Evolutionary conservation across 2,113 vertebrate species (phyloP), one percentile per base, ranked within the genome.

Genomic region (Hippocampus barbouri): DNA sequence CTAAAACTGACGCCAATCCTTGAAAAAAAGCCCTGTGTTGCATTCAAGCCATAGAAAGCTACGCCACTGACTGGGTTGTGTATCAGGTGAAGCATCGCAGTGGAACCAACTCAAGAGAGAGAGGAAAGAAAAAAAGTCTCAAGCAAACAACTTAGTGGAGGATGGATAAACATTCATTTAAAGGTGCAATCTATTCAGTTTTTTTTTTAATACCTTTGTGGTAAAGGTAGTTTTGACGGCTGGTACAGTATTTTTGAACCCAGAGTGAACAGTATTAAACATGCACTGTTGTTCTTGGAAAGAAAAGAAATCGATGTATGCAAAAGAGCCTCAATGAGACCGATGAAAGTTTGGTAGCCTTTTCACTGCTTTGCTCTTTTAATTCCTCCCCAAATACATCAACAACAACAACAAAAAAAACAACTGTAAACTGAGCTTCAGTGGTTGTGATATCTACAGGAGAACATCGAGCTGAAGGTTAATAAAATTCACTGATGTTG

Each of bases 401-500:
- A 20, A 43, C 11, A 11, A 43, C 8, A 43, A 43, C 2, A 11
- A 43, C 10, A 43, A 82, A 83, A 79, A 90, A 77, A 84, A 62
- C 79, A 89, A 88, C 76, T 90, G 85, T 91, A 86, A 84, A 74
- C 80, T 83, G 86, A 87, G 81, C 86, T 77, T 41, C 71, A 74
- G 79, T 87, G 83, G 77, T 83, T 89, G 81, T 91, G 84, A 80
- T 87, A 76, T 71, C 63, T 73, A 77, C 74, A 83, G 79, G 83
- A 89, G 77, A 88, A 85, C 66, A 75, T 83, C 83, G 85, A 90
- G 82, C 83, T 90, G 84, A 89, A 88, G 87, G 89, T 82, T 84
- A 93, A 92, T 92, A 93, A 93, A 92, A 88, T 89, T 92, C 87
- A 92, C 90, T 86, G 87, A 92, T 92, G 89, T 91, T 92, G 87